phyloP scores from a whole-genome alignment of 2,797 vertebrate genomes.

The Dryobates pubescens region DNA sequence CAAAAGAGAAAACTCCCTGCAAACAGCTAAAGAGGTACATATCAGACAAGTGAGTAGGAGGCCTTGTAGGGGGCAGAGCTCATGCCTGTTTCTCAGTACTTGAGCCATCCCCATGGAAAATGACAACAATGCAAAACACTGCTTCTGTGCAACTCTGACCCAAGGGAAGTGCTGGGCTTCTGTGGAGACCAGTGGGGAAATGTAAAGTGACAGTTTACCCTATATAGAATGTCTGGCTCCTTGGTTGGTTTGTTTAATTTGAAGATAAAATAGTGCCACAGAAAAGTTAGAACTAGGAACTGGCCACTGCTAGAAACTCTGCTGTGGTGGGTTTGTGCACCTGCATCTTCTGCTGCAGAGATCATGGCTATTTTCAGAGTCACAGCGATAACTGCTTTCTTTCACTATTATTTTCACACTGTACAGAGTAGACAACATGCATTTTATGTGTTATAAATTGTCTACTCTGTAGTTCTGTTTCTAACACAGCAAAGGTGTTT shows the following conservation, averaged over 20 bases:
- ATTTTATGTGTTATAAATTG: neutral
- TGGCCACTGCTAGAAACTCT: neutral
- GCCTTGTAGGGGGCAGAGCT: neutral
- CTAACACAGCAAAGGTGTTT: neutral
- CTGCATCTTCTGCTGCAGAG: neutral
- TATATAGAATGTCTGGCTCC: neutral
- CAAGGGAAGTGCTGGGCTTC: neutral
- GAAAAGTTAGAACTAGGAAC: neutral
- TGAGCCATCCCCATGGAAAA: neutral
- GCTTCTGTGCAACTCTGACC: neutral
- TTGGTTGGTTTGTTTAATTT: neutral
- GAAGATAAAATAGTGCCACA: neutral
- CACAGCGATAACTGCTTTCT: neutral
- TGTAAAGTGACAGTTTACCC: neutral
- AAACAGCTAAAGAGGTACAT: neutral
- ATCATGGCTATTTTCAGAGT: neutral
- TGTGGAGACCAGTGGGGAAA: neutral
- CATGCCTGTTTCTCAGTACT: neutral
- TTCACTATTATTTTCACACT: neutral
- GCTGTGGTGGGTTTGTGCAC: neutral
- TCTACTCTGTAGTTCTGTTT: neutral
- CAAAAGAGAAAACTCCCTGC: neutral
- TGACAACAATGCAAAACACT: neutral
- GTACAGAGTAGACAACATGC: neutral
- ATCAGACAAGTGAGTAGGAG: neutral